phyloP scores from a whole-genome alignment of 1,140 invertebrate species.

The Trissolcus basalis region DNA sequence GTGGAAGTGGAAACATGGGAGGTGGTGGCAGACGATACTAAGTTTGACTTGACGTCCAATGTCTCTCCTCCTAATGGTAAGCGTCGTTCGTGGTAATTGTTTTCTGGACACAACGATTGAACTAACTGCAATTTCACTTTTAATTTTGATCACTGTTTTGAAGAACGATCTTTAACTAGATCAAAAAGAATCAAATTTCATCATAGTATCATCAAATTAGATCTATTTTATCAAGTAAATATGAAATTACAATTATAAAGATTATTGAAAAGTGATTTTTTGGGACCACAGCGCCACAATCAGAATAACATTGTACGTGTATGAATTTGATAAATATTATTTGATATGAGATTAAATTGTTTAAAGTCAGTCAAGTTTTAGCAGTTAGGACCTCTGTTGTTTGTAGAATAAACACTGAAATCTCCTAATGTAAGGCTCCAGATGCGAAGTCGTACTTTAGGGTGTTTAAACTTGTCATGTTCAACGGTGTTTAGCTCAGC shows the following conservation, averaged over 20 bases:
- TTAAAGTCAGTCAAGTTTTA: constrained; percentile 15
- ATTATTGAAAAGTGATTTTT: no score
- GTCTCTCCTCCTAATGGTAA: constrained; percentile 65
- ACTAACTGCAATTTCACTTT: constrained; percentile 27
- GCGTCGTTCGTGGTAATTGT: constrained; percentile 32
- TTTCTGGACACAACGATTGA: neutral
- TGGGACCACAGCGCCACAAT: no score
- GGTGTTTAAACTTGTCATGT: constrained; percentile 17
- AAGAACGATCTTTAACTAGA: neutral
- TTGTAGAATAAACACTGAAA: constrained; percentile 8
- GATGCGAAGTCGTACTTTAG: constrained; percentile 26
- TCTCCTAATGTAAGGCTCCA: constrained; percentile 28
- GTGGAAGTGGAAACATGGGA: constrained; percentile 68
- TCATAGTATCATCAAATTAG: no score
- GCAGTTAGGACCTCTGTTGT: constrained; percentile 25
- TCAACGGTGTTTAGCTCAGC: constrained; percentile 30
- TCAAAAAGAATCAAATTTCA: neutral
- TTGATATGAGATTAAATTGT: no score
- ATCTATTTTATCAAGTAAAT: no score
- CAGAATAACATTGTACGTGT: no score
- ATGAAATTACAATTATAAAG: no score
- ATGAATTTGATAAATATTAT: no score
- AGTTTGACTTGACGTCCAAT: constrained; percentile 12
- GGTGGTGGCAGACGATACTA: constrained; percentile 72
- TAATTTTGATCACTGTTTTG: neutral